A percentile compares a stretch with the other conserved stretches of the same genome.
phyloP scores from a whole-genome alignment of 2,797 vertebrate genomes.

The Sebastolobus altivelis region DNA sequence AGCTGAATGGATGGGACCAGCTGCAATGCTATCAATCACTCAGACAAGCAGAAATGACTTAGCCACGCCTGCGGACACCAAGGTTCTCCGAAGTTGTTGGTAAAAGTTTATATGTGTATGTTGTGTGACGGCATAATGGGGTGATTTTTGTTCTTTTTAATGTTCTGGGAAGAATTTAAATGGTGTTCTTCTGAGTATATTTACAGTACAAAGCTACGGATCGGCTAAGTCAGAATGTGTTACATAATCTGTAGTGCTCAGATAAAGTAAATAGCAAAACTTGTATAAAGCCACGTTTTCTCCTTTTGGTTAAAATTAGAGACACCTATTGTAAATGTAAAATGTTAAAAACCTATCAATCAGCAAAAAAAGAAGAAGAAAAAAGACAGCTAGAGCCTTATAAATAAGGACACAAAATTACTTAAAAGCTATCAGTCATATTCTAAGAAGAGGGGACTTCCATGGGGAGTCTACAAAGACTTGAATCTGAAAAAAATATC shows the following conservation, averaged over 20 bases:
- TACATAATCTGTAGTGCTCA: neutral
- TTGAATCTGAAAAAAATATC: slow-evolving; percentile 14
- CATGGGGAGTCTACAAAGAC: neutral
- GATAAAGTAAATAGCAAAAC: neutral
- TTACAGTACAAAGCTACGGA: neutral
- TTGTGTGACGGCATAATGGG: neutral
- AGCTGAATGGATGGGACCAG: slow-evolving; percentile 39
- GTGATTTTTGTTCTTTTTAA: neutral
- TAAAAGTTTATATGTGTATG: neutral
- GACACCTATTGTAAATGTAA: neutral
- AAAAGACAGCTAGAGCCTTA: neutral
- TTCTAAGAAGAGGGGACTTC: slow-evolving; percentile 5
- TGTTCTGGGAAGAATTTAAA: neutral
- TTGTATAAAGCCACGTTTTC: neutral
- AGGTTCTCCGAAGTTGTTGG: neutral
- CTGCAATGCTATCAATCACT: slow-evolving; percentile 44
- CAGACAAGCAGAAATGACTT: slow-evolving; percentile 28
- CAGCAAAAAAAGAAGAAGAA: neutral
- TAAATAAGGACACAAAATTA: neutral
- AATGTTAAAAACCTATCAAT: neutral
- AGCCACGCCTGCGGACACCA: neutral
- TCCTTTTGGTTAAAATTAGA: neutral
- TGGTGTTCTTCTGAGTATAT: neutral
- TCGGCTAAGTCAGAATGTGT: neutral
- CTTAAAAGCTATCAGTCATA: slow-evolving; percentile 3